These are phyloP conservation scores for Psix sp. DNA, from an alignment of 1,140 invertebrate species.

Conservation along the genomic window DNA sequence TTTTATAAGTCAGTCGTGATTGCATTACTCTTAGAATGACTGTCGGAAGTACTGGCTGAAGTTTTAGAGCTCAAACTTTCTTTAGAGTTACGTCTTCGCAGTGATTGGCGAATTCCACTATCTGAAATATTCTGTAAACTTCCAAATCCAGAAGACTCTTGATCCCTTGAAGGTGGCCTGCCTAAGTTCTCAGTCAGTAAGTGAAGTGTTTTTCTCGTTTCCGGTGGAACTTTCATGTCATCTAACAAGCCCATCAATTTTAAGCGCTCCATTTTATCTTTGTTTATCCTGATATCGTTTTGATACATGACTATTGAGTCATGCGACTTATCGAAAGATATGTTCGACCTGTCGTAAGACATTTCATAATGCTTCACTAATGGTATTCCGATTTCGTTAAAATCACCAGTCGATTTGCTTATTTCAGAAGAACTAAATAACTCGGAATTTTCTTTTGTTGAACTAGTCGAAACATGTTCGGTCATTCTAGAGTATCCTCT, in stretches of 20 bases:
- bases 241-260: conserved; percentile 41
- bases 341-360: conserved; percentile 20
- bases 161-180: conserved; percentile 62
- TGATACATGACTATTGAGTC: conserved; percentile 52
- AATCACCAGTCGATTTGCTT: conserved; percentile 64
- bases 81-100: conserved; percentile 29
- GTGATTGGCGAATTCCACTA: conserved; percentile 17
- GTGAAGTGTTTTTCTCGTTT: conserved; percentile 29
- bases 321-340: conserved; percentile 32
- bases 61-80: conserved; percentile 58
- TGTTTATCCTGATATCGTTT: conserved; percentile 24
- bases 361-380: conserved; percentile 52
- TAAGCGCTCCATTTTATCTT: conserved; percentile 18
- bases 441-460: conserved; percentile 3
- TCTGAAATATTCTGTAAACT: conserved; percentile 64
- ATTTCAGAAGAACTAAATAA: conserved; percentile 5
- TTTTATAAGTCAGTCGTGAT: conserved; percentile 63
- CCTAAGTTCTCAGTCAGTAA: conserved; percentile 22
- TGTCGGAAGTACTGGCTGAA: conserved; percentile 40
- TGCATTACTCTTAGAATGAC: conserved; percentile 37
- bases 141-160: conserved; percentile 68
- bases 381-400: conserved; percentile 75
- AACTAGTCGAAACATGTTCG: conserved; percentile 57
- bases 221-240: conserved; percentile 26
- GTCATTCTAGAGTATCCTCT: conserved; percentile 21